phyloP scores from a whole-genome alignment of 2,797 vertebrate species.

The Nyctibius grandis region DNA sequence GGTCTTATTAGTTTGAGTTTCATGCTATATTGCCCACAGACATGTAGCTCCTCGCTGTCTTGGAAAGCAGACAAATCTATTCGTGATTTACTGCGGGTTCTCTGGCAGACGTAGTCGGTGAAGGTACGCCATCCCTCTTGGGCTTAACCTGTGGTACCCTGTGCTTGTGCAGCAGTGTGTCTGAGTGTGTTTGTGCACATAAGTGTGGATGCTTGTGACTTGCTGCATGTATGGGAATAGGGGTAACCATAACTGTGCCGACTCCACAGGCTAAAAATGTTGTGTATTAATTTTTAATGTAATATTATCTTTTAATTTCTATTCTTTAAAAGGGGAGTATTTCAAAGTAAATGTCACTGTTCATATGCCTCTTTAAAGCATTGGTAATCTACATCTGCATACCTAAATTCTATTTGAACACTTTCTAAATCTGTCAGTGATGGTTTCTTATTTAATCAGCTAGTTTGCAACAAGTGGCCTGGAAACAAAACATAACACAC shows the following conservation, averaged over 20 bases:
- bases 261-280: background rate
- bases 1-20: background rate
- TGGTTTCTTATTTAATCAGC: background rate
- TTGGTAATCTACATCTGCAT: background rate
- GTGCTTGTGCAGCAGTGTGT: background rate
- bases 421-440: background rate
- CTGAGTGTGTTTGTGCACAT: background rate
- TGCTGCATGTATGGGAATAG: background rate
- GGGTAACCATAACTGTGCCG: background rate
- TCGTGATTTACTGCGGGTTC: fast-evolving
- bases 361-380: background rate
- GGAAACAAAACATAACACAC: background rate
- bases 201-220: background rate
- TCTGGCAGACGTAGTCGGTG: background rate
- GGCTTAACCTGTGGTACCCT: background rate
- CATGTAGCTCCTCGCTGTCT: background rate
- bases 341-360: background rate
- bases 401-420: background rate
- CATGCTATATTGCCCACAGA: background rate
- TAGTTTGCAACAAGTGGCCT: background rate
- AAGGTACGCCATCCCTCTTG: background rate
- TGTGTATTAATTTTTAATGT: background rate
- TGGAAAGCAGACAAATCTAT: background rate
- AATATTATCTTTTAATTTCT: background rate
- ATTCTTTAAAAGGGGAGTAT: background rate